Base-by-base conservation (phyloP, 2,888 invertebrate species). In the Pinctada fucata region DNA sequence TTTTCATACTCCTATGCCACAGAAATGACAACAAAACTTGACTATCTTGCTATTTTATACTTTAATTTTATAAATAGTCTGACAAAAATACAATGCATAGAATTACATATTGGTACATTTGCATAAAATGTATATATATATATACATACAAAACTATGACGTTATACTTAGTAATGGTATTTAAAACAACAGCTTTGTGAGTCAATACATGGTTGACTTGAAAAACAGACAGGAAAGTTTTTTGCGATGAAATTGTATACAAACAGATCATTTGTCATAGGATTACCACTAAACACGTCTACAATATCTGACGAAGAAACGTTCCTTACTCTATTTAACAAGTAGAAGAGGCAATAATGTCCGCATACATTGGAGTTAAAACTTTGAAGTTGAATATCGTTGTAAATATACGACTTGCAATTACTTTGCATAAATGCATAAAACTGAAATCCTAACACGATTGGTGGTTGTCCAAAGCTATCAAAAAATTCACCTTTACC, bases 401-500 rank as follows among this genome's bases (percentile, higher is more conserved):
- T 52, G 10, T 8, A 52, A 8, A 10, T 8, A 52, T 52, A 52
- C 5, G 58, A 10, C 10, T 8, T 52, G 10, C 58, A 52, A 10
- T 10, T 52, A 52, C 58, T 5, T 8, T 52, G 5, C 10, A 52
- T n/a, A n/a, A n/a, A n/a, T n/a, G n/a, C n/a, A n/a, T 45, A 74
- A 31, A 48, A 49, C 50, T 8, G 48, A 3, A 45, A 31, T 65
- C 63, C 50, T 45, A 66, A 49, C 31, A n/a, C 13, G n/a, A 13
- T n/a, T 13, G 65, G 66, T 58, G 76, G 64, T 47, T 74, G 8
- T 71, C 81, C 76, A 31, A 72, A 79, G 51, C 81, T 81, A 49
- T 81, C 81, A 47, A 81, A 78, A 67, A 78, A 76, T 64, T 79
- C 78, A 48, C 49, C 48, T 31, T 74, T 49, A 52, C 58, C 64